A percentile compares a stretch with the other conserved stretches of the same genome.
These are phyloP conservation scores for Etheostoma perlongum DNA, from an alignment of 2,797 vertebrate species.

Conservation along the genomic window DNA sequence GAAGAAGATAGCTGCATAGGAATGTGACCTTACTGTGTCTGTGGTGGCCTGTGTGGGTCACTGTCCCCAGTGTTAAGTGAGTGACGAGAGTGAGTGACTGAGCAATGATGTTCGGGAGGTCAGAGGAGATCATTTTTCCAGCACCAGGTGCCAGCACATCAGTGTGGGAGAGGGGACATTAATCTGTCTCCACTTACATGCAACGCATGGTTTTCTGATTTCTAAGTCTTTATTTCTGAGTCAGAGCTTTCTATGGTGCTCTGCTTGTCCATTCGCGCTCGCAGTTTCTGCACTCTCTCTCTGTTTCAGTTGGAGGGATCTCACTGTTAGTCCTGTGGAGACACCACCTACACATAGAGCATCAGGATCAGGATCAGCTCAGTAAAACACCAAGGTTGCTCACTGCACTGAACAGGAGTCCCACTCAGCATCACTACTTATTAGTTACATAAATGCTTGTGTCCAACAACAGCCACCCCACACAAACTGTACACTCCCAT, in stretches of 20 bases:
- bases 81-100: conserved; percentile 48
- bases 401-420: conserved; percentile 65
- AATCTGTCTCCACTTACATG: conserved; percentile 1
- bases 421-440: conserved; percentile 78
- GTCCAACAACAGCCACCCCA: conserved; percentile 57
- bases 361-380: conserved; percentile 69
- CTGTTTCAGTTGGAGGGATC: conserved; percentile 66
- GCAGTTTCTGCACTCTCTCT: conserved; percentile 30
- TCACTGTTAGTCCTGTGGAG: conserved; percentile 73
- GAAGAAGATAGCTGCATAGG: conserved; percentile 59
- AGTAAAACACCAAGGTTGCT: conserved; percentile 66
- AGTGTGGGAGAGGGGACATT: conserved; percentile 53
- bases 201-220: conserved; percentile 11
- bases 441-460: conserved; percentile 82
- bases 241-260: conserved; percentile 39
- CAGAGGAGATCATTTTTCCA: conserved; percentile 52
- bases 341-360: conserved; percentile 84
- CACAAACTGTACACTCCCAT: conserved; percentile 52
- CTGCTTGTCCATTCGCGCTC: conserved; percentile 29
- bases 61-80: conserved; percentile 72
- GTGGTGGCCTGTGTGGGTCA: conserved; percentile 65
- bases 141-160: conserved; percentile 59
- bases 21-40: conserved; percentile 64
- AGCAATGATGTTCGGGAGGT: conserved; percentile 54
- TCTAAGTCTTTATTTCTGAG: conserved; percentile 35